A percentile compares a stretch with the other conserved stretches of the same genome.
These are phyloP conservation scores for Didymodactylos carnosus DNA, from an alignment of 2,888 invertebrate genomes.

Conservation along the genomic window DNA sequence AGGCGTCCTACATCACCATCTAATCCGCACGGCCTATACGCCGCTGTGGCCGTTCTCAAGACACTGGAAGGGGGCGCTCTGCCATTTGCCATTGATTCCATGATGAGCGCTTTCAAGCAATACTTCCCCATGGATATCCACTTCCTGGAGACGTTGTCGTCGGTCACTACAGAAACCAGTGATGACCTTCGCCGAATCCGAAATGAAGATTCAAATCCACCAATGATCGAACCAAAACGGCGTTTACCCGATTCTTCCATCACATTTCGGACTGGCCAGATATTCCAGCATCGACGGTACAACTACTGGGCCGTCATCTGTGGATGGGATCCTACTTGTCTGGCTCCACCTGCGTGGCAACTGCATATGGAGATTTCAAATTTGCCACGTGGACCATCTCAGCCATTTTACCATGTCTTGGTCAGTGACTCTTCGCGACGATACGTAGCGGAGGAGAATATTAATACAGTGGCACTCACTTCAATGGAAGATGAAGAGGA, in stretches of 20 bases:
- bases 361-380: not conserved
- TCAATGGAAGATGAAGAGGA: not conserved
- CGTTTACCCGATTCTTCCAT: not conserved
- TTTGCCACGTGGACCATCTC: not conserved
- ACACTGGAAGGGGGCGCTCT: not conserved
- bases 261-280: not conserved
- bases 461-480: not conserved
- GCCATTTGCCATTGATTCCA: not conserved
- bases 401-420: not conserved
- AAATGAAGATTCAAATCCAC: not conserved
- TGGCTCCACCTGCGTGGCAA: not conserved
- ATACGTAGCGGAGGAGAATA: not conserved
- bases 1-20: not conserved
- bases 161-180: not conserved
- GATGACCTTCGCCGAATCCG: not conserved
- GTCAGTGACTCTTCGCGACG: not conserved
- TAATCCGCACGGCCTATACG: not conserved
- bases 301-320: not conserved
- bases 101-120: not conserved
- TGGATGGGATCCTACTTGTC: not conserved
- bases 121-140: not conserved
- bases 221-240: not conserved
- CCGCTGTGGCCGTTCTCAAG: not conserved
- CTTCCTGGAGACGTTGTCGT: not conserved
- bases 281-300: not conserved